phyloP scores from a whole-genome alignment of 2,113 vertebrate species.

The Grammomys surdaster region DNA sequence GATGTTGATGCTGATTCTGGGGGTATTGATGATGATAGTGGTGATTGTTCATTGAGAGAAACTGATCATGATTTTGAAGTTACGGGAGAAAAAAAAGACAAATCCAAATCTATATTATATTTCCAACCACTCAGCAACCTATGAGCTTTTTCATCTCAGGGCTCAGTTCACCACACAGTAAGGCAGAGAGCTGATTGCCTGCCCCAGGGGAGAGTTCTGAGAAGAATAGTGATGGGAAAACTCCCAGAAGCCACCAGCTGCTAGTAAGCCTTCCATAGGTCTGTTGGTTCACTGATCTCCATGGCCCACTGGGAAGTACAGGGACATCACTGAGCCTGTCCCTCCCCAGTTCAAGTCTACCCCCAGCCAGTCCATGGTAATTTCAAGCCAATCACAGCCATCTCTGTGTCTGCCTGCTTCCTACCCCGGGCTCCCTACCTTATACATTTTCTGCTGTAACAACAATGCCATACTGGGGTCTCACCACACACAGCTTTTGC shows the following conservation, averaged over 20 bases:
- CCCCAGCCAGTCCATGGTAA: not conserved
- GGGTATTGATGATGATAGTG: not conserved
- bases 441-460: not conserved
- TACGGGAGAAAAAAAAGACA: not conserved
- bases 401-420: not conserved
- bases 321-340: not conserved
- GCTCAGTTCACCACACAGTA: not conserved
- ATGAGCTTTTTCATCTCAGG: not conserved
- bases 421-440: not conserved
- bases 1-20: not conserved
- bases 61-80: not conserved
- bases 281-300: not conserved
- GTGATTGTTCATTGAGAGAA: not conserved
- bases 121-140: not conserved
- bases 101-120: not conserved
- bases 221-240: not conserved
- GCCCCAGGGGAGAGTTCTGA: not conserved
- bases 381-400: not conserved
- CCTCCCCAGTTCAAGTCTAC: not conserved
- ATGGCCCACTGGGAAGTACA: not conserved
- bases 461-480: not conserved
- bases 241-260: not conserved
- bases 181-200: not conserved
- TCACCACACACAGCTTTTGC: not conserved
- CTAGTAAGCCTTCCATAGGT: not conserved